Evolutionary conservation across 2,113 vertebrate species (phyloP).

Genomic region (Polypterus senegalus): DNA sequence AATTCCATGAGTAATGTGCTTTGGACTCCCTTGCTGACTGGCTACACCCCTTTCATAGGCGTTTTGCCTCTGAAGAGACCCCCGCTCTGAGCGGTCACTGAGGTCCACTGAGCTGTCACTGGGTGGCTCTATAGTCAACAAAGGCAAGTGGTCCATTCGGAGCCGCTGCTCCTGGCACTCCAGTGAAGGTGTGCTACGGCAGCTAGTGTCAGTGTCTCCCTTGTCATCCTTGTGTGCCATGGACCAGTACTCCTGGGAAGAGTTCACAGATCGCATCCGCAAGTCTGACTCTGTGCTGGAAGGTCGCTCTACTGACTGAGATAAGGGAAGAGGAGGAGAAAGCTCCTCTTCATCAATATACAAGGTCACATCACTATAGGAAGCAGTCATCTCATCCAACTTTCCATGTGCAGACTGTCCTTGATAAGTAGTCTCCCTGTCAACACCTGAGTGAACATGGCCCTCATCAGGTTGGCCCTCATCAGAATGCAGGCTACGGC

Average conservation of each 20-base stretch:
- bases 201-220: slow-evolving; percentile 77
- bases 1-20: slow-evolving; percentile 61
- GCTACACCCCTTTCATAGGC: slow-evolving; percentile 58
- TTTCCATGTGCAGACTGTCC: slow-evolving; percentile 60
- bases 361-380: slow-evolving; percentile 88
- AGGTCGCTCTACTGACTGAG: slow-evolving; percentile 63
- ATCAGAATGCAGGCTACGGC: slow-evolving; percentile 76
- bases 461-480: slow-evolving; percentile 52
- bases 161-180: slow-evolving; percentile 76
- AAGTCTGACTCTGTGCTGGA: slow-evolving; percentile 75
- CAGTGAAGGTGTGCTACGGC: slow-evolving; percentile 79
- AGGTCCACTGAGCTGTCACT: slow-evolving; percentile 89
- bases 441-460: slow-evolving; percentile 48
- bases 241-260: slow-evolving; percentile 82
- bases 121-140: slow-evolving; percentile 86
- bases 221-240: slow-evolving; percentile 80
- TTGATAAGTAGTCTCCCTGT: slow-evolving; percentile 52
- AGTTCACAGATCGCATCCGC: slow-evolving; percentile 60
- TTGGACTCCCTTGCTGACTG: slow-evolving; percentile 76
- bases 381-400: slow-evolving; percentile 85
- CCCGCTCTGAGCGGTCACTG: slow-evolving; percentile 80
- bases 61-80: slow-evolving; percentile 71
- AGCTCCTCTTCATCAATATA: slow-evolving; percentile 94
- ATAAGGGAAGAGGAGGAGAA: slow-evolving; percentile 72
- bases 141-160: slow-evolving; percentile 71